A percentile compares a stretch with the other conserved stretches of the same genome.
These are phyloP conservation scores for Parambassis ranga DNA, from an alignment of 2,797 vertebrate genomes.

Conservation along the genomic window DNA sequence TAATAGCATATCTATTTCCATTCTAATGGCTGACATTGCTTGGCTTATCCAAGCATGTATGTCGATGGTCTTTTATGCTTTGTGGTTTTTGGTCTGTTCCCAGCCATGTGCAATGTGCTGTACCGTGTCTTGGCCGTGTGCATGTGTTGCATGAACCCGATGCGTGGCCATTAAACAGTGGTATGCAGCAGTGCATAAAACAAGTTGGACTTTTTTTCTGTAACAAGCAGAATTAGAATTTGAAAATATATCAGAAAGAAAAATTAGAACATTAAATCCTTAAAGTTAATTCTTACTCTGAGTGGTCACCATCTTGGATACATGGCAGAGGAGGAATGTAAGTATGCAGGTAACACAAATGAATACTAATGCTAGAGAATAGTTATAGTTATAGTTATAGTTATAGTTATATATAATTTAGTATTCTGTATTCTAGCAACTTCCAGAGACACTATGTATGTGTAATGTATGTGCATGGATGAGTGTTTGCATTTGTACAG, in stretches of 20 bases:
- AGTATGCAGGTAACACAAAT: too few relatives aligned
- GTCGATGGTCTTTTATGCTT: slow-evolving; percentile 61
- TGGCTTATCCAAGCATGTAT: slow-evolving; percentile 77
- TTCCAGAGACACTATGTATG: neutral
- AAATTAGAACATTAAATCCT: too few relatives aligned
- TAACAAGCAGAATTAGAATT: neutral
- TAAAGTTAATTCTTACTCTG: too few relatives aligned
- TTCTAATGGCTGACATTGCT: slow-evolving; percentile 79
- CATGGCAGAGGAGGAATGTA: too few relatives aligned
- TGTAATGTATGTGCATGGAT: neutral
- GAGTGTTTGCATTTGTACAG: slow-evolving; percentile 25
- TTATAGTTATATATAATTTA: too few relatives aligned
- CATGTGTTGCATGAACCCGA: slow-evolving; percentile 4
- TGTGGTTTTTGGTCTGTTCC: slow-evolving; percentile 58
- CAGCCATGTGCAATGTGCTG: slow-evolving; percentile 57
- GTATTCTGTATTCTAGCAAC: too few relatives aligned
- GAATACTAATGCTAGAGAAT: too few relatives aligned
- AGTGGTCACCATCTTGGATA: too few relatives aligned
- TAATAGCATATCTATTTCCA: slow-evolving; percentile 79
- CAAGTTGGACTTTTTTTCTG: neutral
- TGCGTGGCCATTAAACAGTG: neutral
- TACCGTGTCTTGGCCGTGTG: slow-evolving; percentile 32
- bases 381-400: too few relatives aligned
- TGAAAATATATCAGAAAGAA: too few relatives aligned
- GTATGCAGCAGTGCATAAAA: neutral